Evolutionary conservation across 2,888 invertebrate species (phyloP).

Genomic region (Falcaria lacertinaria): DNA sequence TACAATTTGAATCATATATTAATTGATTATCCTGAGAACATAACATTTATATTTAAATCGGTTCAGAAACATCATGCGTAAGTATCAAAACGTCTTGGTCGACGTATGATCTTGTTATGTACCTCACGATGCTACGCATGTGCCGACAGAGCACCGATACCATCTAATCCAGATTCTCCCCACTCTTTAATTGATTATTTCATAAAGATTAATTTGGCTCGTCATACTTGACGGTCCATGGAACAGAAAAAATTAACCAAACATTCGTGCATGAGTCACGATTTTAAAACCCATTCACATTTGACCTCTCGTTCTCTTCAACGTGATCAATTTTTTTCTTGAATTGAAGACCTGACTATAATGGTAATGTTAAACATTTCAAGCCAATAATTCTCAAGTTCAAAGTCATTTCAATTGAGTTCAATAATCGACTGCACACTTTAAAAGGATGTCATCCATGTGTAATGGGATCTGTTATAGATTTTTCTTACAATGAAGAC

Average conservation of each 20-base stretch:
- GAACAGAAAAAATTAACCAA: constrained; percentile 53
- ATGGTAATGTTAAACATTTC: constrained; percentile 28
- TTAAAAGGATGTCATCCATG: constrained; percentile 20
- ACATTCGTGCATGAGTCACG: constrained; percentile 54
- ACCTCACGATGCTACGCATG: constrained; percentile 61
- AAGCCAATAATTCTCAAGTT: constrained; percentile 50
- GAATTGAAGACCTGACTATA: constrained; percentile 18
- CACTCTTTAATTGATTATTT: constrained; percentile 75
- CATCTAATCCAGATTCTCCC: constrained; percentile 74
- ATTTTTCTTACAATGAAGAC: constrained; percentile 4
- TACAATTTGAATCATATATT: no score
- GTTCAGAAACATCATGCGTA: not conserved
- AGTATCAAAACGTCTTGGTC: constrained; percentile 41
- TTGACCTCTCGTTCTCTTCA: constrained; percentile 20
- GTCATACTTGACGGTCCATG: constrained; percentile 61
- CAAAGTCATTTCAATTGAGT: constrained; percentile 47
- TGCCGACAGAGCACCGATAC: constrained; percentile 70
- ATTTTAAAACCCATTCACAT: constrained; percentile 28
- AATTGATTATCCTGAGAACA: no score
- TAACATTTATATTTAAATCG: no score
- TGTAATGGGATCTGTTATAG: constrained; percentile 15
- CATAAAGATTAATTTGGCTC: constrained; percentile 72
- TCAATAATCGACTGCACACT: constrained; percentile 21
- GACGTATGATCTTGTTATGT: constrained; percentile 53
- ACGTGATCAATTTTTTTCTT: constrained; percentile 7